phyloP scores from a whole-genome alignment of 2,113 vertebrate genomes.

The Girardinichthys multiradiatus region DNA sequence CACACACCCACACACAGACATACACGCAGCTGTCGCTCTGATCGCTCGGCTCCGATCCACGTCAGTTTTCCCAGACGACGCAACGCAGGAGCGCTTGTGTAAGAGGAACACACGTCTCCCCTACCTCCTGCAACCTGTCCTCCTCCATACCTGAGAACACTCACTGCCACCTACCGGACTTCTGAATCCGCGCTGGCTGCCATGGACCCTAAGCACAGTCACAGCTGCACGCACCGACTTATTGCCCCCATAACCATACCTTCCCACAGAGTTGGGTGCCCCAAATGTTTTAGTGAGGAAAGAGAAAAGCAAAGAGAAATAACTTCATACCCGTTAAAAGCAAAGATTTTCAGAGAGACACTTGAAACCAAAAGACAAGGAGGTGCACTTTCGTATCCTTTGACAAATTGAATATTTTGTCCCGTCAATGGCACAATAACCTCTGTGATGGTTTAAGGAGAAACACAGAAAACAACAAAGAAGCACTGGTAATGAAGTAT shows the following conservation, averaged over 20 bases:
- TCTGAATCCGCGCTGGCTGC: constrained; percentile 1
- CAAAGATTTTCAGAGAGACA: neutral
- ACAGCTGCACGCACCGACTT: neutral
- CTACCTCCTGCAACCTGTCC: constrained; percentile 56
- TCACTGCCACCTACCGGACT: constrained; percentile 81
- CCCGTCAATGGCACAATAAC: neutral
- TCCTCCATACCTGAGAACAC: constrained; percentile 67
- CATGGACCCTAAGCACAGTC: neutral
- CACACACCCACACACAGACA: constrained; percentile 1
- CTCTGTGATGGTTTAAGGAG: neutral
- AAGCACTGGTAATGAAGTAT: neutral
- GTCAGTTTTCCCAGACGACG: constrained; percentile 70
- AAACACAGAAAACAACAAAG: neutral
- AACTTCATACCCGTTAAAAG: neutral
- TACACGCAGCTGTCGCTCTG: constrained; percentile 2
- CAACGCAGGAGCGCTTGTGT: constrained; percentile 75
- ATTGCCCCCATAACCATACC: neutral
- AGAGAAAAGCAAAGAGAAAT: neutral
- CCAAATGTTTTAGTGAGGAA: neutral
- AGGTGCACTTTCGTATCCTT: neutral
- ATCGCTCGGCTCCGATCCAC: constrained; percentile 38
- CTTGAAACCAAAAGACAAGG: neutral
- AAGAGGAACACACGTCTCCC: constrained; percentile 60
- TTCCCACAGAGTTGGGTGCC: neutral
- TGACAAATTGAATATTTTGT: neutral